A percentile compares a stretch with the other conserved stretches of the same genome.
Evolutionary conservation across 2,888 invertebrate species (phyloP).

Genomic region (Ormyrus nitidulus): DNA sequence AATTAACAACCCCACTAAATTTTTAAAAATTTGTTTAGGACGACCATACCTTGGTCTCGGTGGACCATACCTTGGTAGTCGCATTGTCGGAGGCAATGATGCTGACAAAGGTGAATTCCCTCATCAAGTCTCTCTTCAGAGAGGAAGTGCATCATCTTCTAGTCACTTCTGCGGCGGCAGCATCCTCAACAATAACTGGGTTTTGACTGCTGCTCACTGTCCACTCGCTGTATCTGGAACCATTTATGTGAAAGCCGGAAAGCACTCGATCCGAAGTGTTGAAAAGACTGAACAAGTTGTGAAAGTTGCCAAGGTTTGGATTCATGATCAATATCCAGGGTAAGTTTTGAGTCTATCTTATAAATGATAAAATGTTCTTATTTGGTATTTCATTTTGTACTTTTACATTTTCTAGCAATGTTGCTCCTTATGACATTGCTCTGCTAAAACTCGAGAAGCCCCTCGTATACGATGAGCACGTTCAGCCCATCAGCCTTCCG

Average conservation of each 20-base stretch:
- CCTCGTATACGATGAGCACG: slow-evolving; percentile 67
- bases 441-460: slow-evolving; percentile 73
- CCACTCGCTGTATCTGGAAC: slow-evolving; percentile 68
- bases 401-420: slow-evolving; percentile 60
- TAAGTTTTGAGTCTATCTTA: slow-evolving; percentile 52
- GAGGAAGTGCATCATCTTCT: slow-evolving; percentile 62
- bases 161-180: slow-evolving; percentile 73
- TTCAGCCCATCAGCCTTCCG: slow-evolving; percentile 73
- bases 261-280: slow-evolving; percentile 40
- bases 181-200: slow-evolving; percentile 71
- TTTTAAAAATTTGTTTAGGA: not conserved
- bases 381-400: too few species aligned
- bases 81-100: slow-evolving; percentile 65
- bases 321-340: slow-evolving; percentile 71
- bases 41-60: not conserved
- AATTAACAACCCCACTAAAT: too few species aligned
- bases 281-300: slow-evolving; percentile 6
- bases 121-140: slow-evolving; percentile 75
- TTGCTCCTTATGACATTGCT: slow-evolving; percentile 77
- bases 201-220: slow-evolving; percentile 73
- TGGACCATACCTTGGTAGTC: slow-evolving; percentile 23
- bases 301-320: slow-evolving; percentile 65
- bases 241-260: slow-evolving; percentile 60
- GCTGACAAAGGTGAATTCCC: slow-evolving; percentile 74
- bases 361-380: too few species aligned